Percentiles rank a stretch among this genome's conserved stretches.
These are phyloP conservation scores for Epinephelus cyanopodus DNA, from an alignment of 2,113 vertebrate species.

Conservation along the genomic window DNA sequence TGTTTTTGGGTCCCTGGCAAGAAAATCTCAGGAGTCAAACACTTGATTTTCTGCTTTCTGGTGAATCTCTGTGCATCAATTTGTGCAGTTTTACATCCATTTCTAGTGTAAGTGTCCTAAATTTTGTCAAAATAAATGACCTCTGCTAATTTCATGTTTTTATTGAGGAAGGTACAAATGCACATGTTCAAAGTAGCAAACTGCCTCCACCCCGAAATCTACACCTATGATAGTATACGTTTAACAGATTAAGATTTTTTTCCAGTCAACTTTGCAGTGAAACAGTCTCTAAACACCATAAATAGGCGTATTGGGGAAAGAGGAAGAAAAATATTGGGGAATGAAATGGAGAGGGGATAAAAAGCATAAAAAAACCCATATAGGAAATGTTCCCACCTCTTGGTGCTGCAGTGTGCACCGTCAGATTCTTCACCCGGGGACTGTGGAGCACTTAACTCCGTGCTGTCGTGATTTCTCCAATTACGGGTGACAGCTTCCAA, in stretches of 20 bases:
- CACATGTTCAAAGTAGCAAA: too few relatives aligned
- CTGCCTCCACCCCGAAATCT: too few relatives aligned
- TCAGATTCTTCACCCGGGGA: constrained; percentile 82
- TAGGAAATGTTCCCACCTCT: constrained; percentile 68
- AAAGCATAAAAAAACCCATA: constrained; percentile 27
- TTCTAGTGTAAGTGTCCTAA: too few relatives aligned
- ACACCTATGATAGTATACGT: too few relatives aligned
- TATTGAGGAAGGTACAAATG: too few relatives aligned
- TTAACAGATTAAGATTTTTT: neutral
- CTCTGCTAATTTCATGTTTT: too few relatives aligned
- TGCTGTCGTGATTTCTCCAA: constrained; percentile 85
- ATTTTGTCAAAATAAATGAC: too few relatives aligned
- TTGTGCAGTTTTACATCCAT: too few relatives aligned
- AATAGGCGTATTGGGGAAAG: neutral
- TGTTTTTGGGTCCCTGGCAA: too few relatives aligned
- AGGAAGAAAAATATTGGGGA: constrained; percentile 38
- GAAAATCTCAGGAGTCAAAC: too few relatives aligned
- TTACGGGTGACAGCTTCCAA: constrained; percentile 85
- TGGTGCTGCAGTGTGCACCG: constrained; percentile 67
- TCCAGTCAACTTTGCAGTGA: neutral
- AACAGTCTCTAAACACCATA: neutral
- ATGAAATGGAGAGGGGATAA: neutral
- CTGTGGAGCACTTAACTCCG: constrained; percentile 83
- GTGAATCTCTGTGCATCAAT: too few relatives aligned
- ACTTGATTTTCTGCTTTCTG: too few relatives aligned